Evolutionary conservation across 2,797 vertebrate genomes (phyloP).

Genomic region (Yasuhikotakia modesta): DNA sequence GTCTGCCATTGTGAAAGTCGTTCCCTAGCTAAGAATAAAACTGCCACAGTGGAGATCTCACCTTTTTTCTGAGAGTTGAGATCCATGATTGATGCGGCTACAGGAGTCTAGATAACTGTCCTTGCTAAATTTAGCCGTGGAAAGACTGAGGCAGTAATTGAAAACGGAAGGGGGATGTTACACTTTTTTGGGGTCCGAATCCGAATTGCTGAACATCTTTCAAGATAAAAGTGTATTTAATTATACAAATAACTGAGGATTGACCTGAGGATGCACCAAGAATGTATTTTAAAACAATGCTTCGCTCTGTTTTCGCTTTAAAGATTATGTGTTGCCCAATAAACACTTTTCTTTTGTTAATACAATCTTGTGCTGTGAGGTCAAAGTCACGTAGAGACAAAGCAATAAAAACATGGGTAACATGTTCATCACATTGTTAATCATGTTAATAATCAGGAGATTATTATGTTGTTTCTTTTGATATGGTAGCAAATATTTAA

Average conservation of each 20-base stretch:
- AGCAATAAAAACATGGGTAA: too few relatives aligned
- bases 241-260: slow-evolving; percentile 13
- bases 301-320: neutral
- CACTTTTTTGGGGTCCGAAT: slow-evolving; percentile 2
- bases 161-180: slow-evolving; percentile 36
- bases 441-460: neutral
- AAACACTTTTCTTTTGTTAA: neutral
- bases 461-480: too few relatives aligned
- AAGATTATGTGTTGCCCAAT: neutral
- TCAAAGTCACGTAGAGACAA: neutral
- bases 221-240: slow-evolving; percentile 26
- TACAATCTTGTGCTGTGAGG: neutral
- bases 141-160: slow-evolving; percentile 43
- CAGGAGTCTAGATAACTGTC: slow-evolving; percentile 42
- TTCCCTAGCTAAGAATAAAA: slow-evolving; percentile 11
- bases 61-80: slow-evolving; percentile 26
- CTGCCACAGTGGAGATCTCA: slow-evolving; percentile 22
- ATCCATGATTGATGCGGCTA: slow-evolving; percentile 36
- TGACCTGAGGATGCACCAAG: neutral
- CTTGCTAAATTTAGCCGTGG: slow-evolving; percentile 46
- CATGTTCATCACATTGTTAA: neutral
- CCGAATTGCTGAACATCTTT: slow-evolving; percentile 36
- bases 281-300: slow-evolving; percentile 5
- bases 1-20: slow-evolving; percentile 10
- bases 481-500: too few relatives aligned